These are phyloP conservation scores for Formica aserva DNA, from an alignment of 2,888 invertebrate genomes.

Conservation along the genomic window DNA sequence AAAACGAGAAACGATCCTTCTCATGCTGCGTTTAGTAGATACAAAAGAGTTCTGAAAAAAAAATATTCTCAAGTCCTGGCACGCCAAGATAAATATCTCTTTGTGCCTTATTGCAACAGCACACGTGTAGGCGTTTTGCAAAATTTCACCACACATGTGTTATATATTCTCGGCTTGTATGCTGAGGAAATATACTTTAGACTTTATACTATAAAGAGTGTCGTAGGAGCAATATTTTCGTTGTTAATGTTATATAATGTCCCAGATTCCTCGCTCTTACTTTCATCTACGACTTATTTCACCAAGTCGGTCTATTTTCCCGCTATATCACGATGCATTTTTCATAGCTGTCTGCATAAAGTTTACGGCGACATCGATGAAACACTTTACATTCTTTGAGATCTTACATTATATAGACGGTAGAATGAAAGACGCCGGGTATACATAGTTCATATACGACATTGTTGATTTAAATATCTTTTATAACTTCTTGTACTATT, in stretches of 20 bases:
- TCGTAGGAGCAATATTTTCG: background rate
- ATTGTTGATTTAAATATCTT: background rate
- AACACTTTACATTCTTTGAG: conserved; percentile 14
- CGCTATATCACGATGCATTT: background rate
- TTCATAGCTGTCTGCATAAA: conserved; percentile 19
- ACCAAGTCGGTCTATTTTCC: background rate
- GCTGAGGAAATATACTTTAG: conserved; percentile 12
- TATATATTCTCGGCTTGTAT: conserved; percentile 2
- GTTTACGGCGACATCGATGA: conserved; percentile 24
- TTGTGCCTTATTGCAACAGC: conserved; percentile 18
- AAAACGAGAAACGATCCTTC: conserved; percentile 36
- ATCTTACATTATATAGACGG: background rate
- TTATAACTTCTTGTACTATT: background rate
- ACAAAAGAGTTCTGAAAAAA: conserved; percentile 50
- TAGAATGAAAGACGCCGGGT: background rate
- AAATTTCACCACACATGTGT: conserved; percentile 56
- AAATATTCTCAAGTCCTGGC: conserved; percentile 42
- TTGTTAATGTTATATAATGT: background rate
- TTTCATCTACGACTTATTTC: background rate
- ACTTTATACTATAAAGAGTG: background rate
- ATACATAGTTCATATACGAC: background rate
- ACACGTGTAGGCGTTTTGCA: conserved; percentile 45
- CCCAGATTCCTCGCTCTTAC: background rate
- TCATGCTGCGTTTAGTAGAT: conserved; percentile 37
- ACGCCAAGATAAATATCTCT: conserved; percentile 48